A percentile compares a stretch with the other conserved stretches of the same genome.
These are phyloP conservation scores for Metaphire vulgaris DNA, from an alignment of 1,140 invertebrate genomes.

Conservation along the genomic window DNA sequence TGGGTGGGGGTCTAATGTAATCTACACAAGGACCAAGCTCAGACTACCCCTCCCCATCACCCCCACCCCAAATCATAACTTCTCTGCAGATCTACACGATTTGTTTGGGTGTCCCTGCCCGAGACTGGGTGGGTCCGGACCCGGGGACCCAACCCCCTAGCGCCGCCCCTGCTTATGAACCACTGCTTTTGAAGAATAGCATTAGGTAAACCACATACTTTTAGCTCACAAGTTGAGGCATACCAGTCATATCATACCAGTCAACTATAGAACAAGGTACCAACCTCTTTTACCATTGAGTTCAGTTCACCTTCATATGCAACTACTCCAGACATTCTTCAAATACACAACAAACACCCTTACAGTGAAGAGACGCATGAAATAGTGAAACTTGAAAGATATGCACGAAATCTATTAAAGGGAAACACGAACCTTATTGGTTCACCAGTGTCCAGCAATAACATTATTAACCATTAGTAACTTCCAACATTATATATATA, in stretches of 20 bases:
- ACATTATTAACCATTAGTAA: neutral
- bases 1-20: no score
- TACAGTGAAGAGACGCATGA: neutral
- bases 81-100: no score
- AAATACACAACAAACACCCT: neutral
- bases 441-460: neutral
- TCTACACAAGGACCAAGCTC: no score
- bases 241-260: neutral
- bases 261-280: conserved; percentile 7
- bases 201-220: neutral
- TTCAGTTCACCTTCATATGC: conserved; percentile 52
- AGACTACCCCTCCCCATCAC: no score
- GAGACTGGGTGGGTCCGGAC: no score
- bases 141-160: no score
- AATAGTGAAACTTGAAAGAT: neutral
- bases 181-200: neutral
- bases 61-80: no score
- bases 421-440: neutral
- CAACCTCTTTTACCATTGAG: conserved; percentile 51
- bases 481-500: neutral
- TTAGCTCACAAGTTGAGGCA: neutral
- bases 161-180: no score
- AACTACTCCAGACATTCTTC: conserved; percentile 46
- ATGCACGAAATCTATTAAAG: neutral
- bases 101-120: no score